Evolutionary conservation across 2,888 invertebrate genomes (phyloP).

Genomic region (Bugula neritina): DNA sequence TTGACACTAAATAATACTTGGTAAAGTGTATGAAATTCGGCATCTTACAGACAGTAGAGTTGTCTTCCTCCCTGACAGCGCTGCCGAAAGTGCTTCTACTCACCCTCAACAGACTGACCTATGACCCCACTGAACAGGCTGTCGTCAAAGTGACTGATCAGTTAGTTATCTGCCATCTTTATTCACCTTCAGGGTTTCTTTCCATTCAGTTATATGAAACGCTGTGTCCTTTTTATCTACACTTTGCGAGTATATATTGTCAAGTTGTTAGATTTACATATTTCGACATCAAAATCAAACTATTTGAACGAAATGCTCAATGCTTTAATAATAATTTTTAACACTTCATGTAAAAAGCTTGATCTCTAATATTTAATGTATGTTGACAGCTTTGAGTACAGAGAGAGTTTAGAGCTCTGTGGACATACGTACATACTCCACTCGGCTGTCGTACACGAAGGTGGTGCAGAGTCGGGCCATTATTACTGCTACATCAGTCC

Average conservation of each 20-base stretch:
- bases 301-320: too few species aligned
- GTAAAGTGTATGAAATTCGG: too few species aligned
- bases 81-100: slow-evolving; percentile 1
- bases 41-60: neutral
- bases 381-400: slow-evolving; percentile 15
- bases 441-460: slow-evolving; percentile 20
- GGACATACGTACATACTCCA: neutral
- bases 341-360: too few species aligned
- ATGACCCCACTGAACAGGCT: slow-evolving; percentile 9
- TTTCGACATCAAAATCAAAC: too few species aligned
- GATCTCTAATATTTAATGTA: too few species aligned
- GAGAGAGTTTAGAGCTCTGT: neutral
- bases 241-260: too few species aligned
- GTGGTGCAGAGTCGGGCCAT: slow-evolving; percentile 1
- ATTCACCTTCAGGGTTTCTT: too few species aligned
- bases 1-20: too few species aligned
- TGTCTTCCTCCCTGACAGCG: neutral
- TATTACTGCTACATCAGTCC: slow-evolving; percentile 22
- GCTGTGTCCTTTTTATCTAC: too few species aligned
- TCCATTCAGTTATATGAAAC: too few species aligned
- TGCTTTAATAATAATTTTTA: too few species aligned
- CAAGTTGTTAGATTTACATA: too few species aligned
- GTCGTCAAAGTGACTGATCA: slow-evolving; percentile 12
- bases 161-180: neutral
- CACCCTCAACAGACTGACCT: slow-evolving; percentile 12